Percentiles rank a stretch among this genome's conserved stretches.
These are phyloP conservation scores for Diadegma fenestrale DNA, from an alignment of 2,888 invertebrate species.

Conservation along the genomic window DNA sequence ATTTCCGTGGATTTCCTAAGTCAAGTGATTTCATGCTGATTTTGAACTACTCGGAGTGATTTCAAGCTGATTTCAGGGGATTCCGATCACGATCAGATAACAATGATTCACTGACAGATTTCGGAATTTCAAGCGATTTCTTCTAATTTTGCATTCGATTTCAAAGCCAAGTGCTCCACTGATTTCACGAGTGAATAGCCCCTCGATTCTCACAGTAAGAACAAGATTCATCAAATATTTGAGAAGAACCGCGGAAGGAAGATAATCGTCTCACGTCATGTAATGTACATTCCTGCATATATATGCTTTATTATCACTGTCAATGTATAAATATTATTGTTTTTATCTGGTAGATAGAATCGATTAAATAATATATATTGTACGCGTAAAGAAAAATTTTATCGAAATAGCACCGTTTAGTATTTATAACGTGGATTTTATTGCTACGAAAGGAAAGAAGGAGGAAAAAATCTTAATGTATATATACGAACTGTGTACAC, in stretches of 20 bases:
- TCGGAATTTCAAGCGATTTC: too few relatives aligned
- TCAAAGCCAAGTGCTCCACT: too few relatives aligned
- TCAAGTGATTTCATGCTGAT: too few relatives aligned
- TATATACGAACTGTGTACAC: conserved; percentile 52
- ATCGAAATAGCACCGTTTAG: conserved; percentile 58
- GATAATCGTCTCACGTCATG: conserved; percentile 75
- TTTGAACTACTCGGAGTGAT: too few relatives aligned
- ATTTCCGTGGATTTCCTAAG: too few relatives aligned
- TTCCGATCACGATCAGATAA: too few relatives aligned
- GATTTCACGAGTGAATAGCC: too few relatives aligned
- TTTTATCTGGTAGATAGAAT: conserved; percentile 55
- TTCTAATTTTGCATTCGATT: too few relatives aligned
- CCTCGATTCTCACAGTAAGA: conserved; percentile 10
- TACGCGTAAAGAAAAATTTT: conserved; percentile 53
- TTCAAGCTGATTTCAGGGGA: too few relatives aligned
- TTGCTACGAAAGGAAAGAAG: conserved; percentile 24
- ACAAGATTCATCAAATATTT: conserved; percentile 73
- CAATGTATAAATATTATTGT: conserved; percentile 63
- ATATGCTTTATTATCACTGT: conserved; percentile 65
- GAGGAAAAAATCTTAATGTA: conserved; percentile 49
- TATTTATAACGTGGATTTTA: conserved; percentile 65
- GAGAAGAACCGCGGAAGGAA: conserved; percentile 81
- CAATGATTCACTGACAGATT: too few relatives aligned
- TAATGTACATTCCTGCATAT: conserved; percentile 79
- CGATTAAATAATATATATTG: conserved; percentile 44